Evolutionary conservation across 2,888 invertebrate species (phyloP), one percentile per base, ranked within the genome.

Genomic region (Calliphora vomitoria): DNA sequence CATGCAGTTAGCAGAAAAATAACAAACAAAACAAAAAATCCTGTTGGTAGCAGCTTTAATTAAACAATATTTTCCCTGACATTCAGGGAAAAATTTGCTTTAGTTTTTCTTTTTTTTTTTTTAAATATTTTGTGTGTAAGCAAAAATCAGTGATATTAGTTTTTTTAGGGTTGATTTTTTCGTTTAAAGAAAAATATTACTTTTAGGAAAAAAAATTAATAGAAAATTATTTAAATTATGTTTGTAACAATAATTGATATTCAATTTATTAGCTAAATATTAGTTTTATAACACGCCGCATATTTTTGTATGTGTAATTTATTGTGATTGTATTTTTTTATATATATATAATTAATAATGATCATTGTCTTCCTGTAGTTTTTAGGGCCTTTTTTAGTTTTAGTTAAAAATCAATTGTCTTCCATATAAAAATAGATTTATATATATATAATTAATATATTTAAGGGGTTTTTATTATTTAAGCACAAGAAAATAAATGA

Each of bases 281-380:
- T 60, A 25, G 15, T 13, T 50, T 41, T 62, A 31, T 78, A 44
- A 75, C 41, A 38, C n/a, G 60, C 20, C 75, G 76, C 79, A 75
- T 20, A 58, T 86, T 89, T 80, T 80, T 71, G 47, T 82, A 82
- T 76, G 82, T 82, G 18, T 75, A 85, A 88, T 85, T 84, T 74
- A 89, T 89, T 88, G 83, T 89, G 82, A 79, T 85, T 88, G 60
- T 83, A 86, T 71, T 79, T 68, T 79, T 60, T 68, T 75, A n/a
- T n/a, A n/a, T 68, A 58, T 13, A 58, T 31, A 10, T 44, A 66
- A 41, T 41, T 47, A 41, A 69, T 58, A 76, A 89, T 89, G 90
- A 91, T 92, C 92, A 92, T 91, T 92, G 92, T 92, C 92, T 92
- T 92, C 92, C 92, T 90, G 58, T 82, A 87, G 79, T 55, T 75